Evolutionary conservation across 2,113 vertebrate species (phyloP), one percentile per base, ranked within the genome.

Genomic region (Saccopteryx leptura): DNA sequence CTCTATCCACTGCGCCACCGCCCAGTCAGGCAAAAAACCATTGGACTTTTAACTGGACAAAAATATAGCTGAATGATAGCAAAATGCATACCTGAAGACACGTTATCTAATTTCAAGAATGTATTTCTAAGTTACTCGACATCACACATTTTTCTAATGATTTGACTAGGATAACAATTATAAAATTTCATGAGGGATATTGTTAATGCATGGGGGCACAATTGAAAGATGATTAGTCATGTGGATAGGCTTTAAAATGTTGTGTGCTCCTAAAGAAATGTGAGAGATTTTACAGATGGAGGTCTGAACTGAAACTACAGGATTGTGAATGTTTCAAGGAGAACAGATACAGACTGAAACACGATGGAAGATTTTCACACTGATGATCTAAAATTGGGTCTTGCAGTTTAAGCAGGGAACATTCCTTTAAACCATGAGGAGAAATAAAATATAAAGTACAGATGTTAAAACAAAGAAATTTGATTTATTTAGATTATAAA

Each of bases 61-160:
- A 80, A 76, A 4, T 15, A 82, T n/a, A 71, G 39, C 17, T 56
- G 31, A 95, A 69, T 69, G 1, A 46, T 31, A 69, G 46, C 8
- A 79, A 84, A 93, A 79, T 46, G 33, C 4, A 50, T 68, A 5
- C 56, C 9, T 12, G 15, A 75, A 65, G 11, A 17, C 83, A 2
- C 7, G 89, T 60, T 58, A 21, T 4, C 5, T 81, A 46, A 92
- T 87, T 92, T 95, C 15, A 94, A n/a, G 81, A 82, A 60, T 87
- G 11, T n/a, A 68, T 11, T 69, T 96, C 92, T 82, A 56, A 54
- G 48, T 58, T 91, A 31, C 4, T 28, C 68, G 13, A 46, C 0
- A 79, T 39, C 54, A 79, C 5, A 79, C 2, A 83, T 65, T 81
- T 94, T 83, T 82, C 58, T 21, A 66, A n/a, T 58, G 8, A 58